Base-by-base conservation (phyloP, 2,888 invertebrate genomes). In the Cotesia congregata region DNA sequence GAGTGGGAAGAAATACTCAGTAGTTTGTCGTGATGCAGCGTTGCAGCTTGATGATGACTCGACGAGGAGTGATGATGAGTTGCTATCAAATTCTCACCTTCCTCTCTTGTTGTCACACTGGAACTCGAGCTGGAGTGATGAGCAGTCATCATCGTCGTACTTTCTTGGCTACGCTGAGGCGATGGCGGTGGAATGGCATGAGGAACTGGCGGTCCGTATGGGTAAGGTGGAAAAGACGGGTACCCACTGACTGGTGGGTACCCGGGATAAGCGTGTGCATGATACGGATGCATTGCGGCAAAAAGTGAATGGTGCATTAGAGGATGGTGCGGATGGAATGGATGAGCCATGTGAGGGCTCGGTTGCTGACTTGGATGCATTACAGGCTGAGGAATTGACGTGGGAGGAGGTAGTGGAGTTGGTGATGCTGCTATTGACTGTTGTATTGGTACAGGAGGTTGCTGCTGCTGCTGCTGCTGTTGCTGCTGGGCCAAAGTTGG, bases 361-460 rank as follows among this genome's bases (percentile, higher is more conserved):
- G 93, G 93, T 84, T 94, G 94, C 85, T 94, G 95, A 1, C 94
- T 93, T 5, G 95, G 94, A 88, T 95, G 95, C 91, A 95, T 94
- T 12, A 93, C 91, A 4, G 94, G 93, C 41, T 93, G 93, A 9
- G 94, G 91, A 81, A 93, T 92, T 1, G 93, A 92, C 4, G 93
- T 91, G 0, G 93, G 93, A 80, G 93, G 92, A 5, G 92, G 91
- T 40, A 92, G 89, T 69, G 88, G 87, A 0, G 87, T 87, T 1
- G 89, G 89, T 20, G 86, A 89, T 0, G 88, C 88, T 0, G 87
- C 85, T 0, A 89, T 86, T 0, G 88, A 85, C 73, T 89, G 89
- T 70, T 88, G 89, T 73, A 88, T 83, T 5, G 89, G 84, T 0
- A 84, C 81, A 67, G 83, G 76, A 41, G 84, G 86, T n/a, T 83